These are phyloP conservation scores for Agrypnia vestita DNA, from an alignment of 1,140 invertebrate species.

Conservation along the genomic window DNA sequence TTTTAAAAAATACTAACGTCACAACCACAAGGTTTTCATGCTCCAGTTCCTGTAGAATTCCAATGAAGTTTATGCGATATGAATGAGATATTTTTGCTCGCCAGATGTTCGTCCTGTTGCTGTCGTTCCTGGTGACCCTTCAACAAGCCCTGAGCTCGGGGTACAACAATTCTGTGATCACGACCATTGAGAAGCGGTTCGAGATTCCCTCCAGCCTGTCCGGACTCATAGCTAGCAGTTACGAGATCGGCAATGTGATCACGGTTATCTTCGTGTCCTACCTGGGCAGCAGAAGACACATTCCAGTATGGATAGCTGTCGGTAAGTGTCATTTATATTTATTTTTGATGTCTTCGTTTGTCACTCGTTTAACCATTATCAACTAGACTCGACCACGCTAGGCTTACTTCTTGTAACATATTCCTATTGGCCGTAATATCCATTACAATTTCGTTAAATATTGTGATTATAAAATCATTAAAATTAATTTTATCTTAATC, in stretches of 20 bases:
- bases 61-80: too few relatives aligned
- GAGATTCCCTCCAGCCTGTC: slow-evolving; percentile 95
- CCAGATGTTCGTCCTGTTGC: slow-evolving; percentile 92
- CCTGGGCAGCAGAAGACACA: slow-evolving; percentile 91
- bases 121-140: slow-evolving; percentile 92
- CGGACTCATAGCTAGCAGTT: slow-evolving; percentile 93
- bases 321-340: slow-evolving; percentile 72
- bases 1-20: too few relatives aligned
- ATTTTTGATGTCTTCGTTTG: too few relatives aligned
- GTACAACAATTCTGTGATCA: slow-evolving; percentile 96
- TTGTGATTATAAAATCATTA: too few relatives aligned
- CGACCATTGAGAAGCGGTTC: slow-evolving; percentile 96
- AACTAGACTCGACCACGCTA: too few relatives aligned
- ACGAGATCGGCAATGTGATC: slow-evolving; percentile 96
- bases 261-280: slow-evolving; percentile 97
- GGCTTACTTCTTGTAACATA: too few relatives aligned
- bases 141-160: slow-evolving; percentile 92
- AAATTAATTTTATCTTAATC: too few relatives aligned
- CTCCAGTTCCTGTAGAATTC: too few relatives aligned
- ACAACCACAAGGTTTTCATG: too few relatives aligned
- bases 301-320: slow-evolving; percentile 95
- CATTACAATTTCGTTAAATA: too few relatives aligned
- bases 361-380: too few relatives aligned
- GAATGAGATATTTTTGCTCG: slow-evolving; percentile 1
- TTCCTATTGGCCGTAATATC: too few relatives aligned